phyloP scores from a whole-genome alignment of 2,797 vertebrate genomes.

The Selene dorsalis region DNA sequence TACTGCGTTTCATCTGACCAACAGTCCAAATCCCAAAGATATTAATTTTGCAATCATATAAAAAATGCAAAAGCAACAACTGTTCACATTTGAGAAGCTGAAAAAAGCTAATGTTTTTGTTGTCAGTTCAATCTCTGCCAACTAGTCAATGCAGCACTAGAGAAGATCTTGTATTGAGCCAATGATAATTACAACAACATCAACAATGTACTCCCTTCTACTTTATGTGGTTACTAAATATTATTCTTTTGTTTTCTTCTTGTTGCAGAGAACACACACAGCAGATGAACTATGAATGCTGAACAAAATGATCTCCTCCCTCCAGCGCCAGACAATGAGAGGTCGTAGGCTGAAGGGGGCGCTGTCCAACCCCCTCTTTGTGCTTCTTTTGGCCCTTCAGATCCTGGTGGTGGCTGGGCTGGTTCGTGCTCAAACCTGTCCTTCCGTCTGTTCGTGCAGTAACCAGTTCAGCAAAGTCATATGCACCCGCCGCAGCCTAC shows the following conservation, averaged over 20 bases:
- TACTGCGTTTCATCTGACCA: slow-evolving; percentile 3
- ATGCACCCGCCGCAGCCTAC: slow-evolving; percentile 93
- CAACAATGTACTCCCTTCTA: neutral
- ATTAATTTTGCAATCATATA: neutral
- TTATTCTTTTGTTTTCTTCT: slow-evolving; percentile 57
- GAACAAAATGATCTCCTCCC: slow-evolving; percentile 99
- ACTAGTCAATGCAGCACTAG: neutral
- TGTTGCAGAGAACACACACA: slow-evolving; percentile 88
- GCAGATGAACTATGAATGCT: slow-evolving; percentile 99
- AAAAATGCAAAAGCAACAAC: neutral
- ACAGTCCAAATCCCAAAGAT: neutral
- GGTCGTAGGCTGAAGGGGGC: slow-evolving; percentile 99
- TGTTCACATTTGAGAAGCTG: neutral
- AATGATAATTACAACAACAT: neutral
- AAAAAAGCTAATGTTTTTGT: neutral
- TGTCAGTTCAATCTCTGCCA: slow-evolving; percentile 4
- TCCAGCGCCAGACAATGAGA: slow-evolving; percentile 99
- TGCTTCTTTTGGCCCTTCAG: slow-evolving; percentile 98
- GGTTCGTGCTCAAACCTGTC: slow-evolving; percentile 97
- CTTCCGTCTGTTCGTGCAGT: slow-evolving; percentile 98
- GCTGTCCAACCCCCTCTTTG: slow-evolving; percentile 98
- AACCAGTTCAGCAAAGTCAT: slow-evolving; percentile 99
- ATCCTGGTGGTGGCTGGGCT: slow-evolving; percentile 97
- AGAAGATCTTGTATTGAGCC: neutral
- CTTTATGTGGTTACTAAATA: slow-evolving; percentile 27